Percentiles rank a stretch among this genome's conserved stretches.
Conservation (phyloP, 2,888 invertebrate species). For the Brenthis daphne region DNA sequence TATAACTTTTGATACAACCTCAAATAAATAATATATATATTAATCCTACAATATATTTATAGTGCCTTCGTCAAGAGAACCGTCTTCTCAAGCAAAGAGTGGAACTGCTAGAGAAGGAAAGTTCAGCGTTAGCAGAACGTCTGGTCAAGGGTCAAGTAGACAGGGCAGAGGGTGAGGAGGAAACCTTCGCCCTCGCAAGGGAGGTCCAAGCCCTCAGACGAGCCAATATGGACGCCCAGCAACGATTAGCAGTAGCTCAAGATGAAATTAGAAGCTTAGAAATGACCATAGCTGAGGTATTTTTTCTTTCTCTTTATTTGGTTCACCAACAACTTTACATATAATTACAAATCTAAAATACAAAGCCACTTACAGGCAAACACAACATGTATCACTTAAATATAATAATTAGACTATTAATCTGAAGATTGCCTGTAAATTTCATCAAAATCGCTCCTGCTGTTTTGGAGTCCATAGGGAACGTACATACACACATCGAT, state of each 20-base stretch:
- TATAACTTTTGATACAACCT: too few relatives aligned
- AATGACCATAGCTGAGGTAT: constrained; percentile 84
- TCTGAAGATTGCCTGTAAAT: too few relatives aligned
- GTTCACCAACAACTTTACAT: too few relatives aligned
- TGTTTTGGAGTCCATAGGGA: too few relatives aligned
- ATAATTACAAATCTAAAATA: too few relatives aligned
- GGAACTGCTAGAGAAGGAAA: constrained; percentile 96
- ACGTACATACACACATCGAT: too few relatives aligned
- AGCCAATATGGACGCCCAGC: constrained; percentile 93
- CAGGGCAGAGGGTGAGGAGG: constrained; percentile 97
- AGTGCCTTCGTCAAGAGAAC: constrained; percentile 94
- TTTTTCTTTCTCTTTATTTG: too few relatives aligned
- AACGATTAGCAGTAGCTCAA: constrained; percentile 94
- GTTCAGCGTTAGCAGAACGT: constrained; percentile 95
- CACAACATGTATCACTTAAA: too few relatives aligned
- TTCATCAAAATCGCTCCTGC: too few relatives aligned
- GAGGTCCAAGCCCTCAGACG: constrained; percentile 94
- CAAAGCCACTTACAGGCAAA: too few relatives aligned
- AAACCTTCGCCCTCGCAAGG: constrained; percentile 90
- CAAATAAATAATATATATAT: background rate
- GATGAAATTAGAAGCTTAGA: constrained; percentile 94
- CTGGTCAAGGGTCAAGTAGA: constrained; percentile 96
- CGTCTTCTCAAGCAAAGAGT: constrained; percentile 96
- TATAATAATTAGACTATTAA: too few relatives aligned
- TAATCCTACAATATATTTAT: constrained; percentile 25